Percentiles rank a stretch among this genome's conserved stretches.
phyloP scores from a whole-genome alignment of 2,797 vertebrate species.

The Momotus momota region DNA sequence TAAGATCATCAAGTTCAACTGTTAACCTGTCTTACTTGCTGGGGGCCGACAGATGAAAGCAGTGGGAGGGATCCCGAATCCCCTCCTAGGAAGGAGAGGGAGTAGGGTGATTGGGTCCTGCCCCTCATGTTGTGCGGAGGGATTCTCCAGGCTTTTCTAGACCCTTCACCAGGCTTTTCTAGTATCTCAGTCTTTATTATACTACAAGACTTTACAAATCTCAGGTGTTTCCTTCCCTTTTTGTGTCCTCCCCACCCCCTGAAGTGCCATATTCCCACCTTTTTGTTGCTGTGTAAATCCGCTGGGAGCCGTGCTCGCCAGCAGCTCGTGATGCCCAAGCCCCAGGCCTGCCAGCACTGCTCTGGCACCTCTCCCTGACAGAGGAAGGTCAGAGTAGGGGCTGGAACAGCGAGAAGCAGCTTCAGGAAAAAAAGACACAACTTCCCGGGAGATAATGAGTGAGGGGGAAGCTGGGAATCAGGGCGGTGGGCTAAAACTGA shows the following conservation, averaged over 20 bases:
- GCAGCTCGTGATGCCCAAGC: background rate
- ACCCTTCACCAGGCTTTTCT: background rate
- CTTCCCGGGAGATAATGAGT: background rate
- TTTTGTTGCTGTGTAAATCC: background rate
- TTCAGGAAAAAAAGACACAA: background rate
- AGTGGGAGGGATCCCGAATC: background rate
- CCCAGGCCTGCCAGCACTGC: background rate
- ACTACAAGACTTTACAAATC: background rate
- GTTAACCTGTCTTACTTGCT: background rate
- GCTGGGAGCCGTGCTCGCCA: background rate
- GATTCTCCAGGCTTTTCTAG: background rate
- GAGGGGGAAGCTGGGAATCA: background rate
- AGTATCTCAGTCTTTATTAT: background rate
- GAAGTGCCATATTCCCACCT: accelerated
- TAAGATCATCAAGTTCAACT: too few relatives aligned
- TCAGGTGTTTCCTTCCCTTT: background rate
- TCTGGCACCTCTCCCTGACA: background rate
- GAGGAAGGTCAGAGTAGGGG: background rate
- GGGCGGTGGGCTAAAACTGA: background rate
- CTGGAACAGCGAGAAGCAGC: background rate
- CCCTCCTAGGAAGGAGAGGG: background rate
- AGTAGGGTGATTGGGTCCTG: background rate
- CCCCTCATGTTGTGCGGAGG: background rate
- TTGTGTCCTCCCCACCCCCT: background rate
- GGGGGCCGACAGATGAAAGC: background rate